Conservation (phyloP, 2,113 vertebrate species). For the Sterna hirundo region DNA sequence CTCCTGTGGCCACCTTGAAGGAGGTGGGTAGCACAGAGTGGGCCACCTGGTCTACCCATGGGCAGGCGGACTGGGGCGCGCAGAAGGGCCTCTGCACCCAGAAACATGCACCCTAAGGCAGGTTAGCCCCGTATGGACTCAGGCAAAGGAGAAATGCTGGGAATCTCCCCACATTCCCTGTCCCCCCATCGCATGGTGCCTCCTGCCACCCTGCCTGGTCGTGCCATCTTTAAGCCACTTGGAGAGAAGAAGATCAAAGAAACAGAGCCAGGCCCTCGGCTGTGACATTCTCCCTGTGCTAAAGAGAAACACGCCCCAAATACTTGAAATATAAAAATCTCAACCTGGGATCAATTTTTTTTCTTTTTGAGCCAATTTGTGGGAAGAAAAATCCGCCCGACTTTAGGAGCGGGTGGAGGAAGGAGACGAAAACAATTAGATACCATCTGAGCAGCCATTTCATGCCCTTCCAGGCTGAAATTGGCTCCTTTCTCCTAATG, state of each 20-base stretch:
- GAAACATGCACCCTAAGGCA: neutral
- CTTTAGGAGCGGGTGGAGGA: neutral
- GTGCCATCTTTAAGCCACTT: accelerated
- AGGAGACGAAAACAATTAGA: neutral
- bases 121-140: neutral
- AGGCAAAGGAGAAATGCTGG: neutral
- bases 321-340: neutral
- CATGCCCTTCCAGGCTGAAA: neutral
- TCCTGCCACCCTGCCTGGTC: neutral
- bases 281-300: neutral
- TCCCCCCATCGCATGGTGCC: accelerated
- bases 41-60: neutral
- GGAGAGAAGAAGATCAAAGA: neutral
- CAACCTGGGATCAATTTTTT: neutral
- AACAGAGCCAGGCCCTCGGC: neutral
- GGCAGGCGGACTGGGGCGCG: neutral
- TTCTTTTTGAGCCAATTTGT: neutral
- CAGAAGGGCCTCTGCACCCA: neutral
- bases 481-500: neutral
- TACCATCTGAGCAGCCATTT: neutral
- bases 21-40: neutral
- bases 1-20: neutral
- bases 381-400: neutral
- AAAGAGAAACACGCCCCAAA: neutral
- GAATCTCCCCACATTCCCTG: too few relatives aligned